phyloP scores from a whole-genome alignment of 2,888 invertebrate species.

The Micoletzkya japonica region DNA sequence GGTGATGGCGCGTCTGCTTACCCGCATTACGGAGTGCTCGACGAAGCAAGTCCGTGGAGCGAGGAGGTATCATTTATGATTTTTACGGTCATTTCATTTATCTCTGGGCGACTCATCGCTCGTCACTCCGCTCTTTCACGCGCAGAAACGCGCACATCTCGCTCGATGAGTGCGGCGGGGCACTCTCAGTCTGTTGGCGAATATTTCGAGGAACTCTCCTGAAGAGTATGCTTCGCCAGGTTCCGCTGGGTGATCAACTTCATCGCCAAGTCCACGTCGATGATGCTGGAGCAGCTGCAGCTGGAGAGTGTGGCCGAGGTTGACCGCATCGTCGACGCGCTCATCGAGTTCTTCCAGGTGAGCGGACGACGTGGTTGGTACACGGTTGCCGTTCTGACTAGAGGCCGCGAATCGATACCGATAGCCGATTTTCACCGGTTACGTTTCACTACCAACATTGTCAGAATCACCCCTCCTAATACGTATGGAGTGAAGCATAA shows the following conservation, averaged over 20 bases:
- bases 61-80: not conserved
- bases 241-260: slow-evolving; percentile 27
- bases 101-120: not conserved
- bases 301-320: not conserved
- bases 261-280: slow-evolving; percentile 3
- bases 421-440: too few species aligned
- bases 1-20: slow-evolving; percentile 12
- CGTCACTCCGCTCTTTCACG: not conserved
- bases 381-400: too few species aligned
- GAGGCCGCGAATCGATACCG: too few species aligned
- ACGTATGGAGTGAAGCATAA: too few species aligned
- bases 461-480: too few species aligned
- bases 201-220: too few species aligned
- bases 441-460: too few species aligned
- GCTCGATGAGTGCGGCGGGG: too few species aligned
- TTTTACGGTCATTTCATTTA: too few species aligned
- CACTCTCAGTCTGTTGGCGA: too few species aligned
- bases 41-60: slow-evolving; percentile 5
- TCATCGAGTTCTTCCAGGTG: slow-evolving; percentile 22
- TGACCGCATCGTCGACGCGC: slow-evolving; percentile 24
- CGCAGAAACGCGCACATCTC: too few species aligned
- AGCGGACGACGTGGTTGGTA: too few species aligned
- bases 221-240: not conserved
- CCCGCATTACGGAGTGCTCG: slow-evolving; percentile 15
- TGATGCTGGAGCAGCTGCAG: not conserved